These are phyloP conservation scores for Sebastes nivosus DNA, from an alignment of 2,797 vertebrate genomes.

Conservation along the genomic window DNA sequence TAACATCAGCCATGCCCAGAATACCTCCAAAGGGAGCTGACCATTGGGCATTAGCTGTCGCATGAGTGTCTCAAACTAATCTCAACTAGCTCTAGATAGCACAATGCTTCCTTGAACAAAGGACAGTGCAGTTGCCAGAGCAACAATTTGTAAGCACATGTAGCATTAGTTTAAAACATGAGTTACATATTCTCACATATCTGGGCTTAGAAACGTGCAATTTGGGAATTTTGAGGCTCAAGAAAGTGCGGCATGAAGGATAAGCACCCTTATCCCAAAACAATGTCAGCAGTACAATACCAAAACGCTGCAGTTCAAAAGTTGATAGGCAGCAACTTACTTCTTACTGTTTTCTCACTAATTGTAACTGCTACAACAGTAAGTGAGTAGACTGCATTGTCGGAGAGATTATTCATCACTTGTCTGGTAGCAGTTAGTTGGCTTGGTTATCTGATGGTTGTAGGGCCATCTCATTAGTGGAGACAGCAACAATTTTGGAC, in stretches of 20 bases:
- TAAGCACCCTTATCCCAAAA: neutral
- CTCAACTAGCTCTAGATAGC: neutral
- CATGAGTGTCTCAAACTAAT: neutral
- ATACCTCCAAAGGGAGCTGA: neutral
- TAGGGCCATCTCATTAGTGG: conserved; percentile 47
- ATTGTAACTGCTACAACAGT: neutral
- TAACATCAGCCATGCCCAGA: neutral
- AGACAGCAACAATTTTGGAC: conserved; percentile 15
- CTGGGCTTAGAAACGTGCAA: neutral
- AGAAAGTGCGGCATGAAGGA: neutral
- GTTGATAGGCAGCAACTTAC: neutral
- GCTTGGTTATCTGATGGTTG: conserved; percentile 31
- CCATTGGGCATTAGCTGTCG: neutral
- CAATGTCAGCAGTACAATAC: neutral
- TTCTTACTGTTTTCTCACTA: neutral
- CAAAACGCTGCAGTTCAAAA: neutral
- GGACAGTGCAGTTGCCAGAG: neutral
- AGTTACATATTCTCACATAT: neutral
- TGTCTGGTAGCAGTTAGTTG: conserved; percentile 30
- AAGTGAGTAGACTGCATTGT: neutral
- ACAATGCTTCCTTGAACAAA: neutral
- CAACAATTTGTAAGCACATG: neutral
- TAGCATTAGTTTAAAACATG: neutral
- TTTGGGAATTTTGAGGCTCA: neutral
- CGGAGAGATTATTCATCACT: conserved; percentile 18